Base-by-base conservation (phyloP, 35 echinoderm and acorn worm species). In the Lytechinus pictus region DNA sequence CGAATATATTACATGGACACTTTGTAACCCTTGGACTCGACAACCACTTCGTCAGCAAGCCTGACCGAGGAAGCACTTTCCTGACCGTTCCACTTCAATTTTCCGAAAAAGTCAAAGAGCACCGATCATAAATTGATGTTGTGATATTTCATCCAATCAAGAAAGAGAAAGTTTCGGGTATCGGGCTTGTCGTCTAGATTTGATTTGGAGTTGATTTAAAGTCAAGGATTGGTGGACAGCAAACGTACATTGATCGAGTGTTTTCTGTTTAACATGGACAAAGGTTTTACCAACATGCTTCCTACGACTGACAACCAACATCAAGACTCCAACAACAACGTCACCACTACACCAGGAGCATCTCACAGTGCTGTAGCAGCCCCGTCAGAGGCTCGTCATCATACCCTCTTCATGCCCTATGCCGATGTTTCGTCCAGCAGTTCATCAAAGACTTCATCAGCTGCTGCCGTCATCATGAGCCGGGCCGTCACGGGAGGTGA, bases 341-440 rank as follows among this genome's bases (percentile, higher is more conserved):
- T 55, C 52, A 57, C 27, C 9, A 93, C 54, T 19, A 57, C 53
- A 28, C 92, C 92, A 55, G 52, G 53, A 54, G 54, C 52, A 57
- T 54, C 54, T 11, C 53, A 13, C 55, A 19, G 92, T 57, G 54
- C 13, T 5, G 27, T 54, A 9, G 92, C 92, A 27, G 55, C 54
- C 52, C 92, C 52, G n/a, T 54, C 92, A 8, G 92, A 93, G 24
- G 55, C 54, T 54, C 92, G 92, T 33, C 92, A 93, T 54, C 92
- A 93, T 54, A 93, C 92, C 3, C 92, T 93, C 92, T 93, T 93
- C 54, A 93, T 93, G 92, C 92, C 92, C 9, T 93, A 93, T 53
- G 92, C 92, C 1, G 92, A 57, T 54, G 92, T 93, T 11, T 53
- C 92, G 11, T 10, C 29, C 14, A 93, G 53, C 52, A 93, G 92